Evolutionary conservation across 2,888 invertebrate genomes (phyloP), one percentile per base, ranked within the genome.

Genomic region (Cyclophora punctaria): DNA sequence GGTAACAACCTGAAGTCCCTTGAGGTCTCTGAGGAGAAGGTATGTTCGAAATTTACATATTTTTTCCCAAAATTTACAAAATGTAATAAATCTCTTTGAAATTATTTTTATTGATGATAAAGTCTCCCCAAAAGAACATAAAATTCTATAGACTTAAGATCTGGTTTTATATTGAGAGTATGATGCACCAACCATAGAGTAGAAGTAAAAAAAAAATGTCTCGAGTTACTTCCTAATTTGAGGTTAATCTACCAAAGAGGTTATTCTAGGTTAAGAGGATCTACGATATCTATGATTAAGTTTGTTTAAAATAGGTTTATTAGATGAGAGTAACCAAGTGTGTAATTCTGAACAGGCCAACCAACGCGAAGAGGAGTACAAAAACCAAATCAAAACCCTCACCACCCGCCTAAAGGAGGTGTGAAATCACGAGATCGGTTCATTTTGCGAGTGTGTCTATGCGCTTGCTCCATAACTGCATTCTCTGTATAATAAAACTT

Each of bases 1-100:
- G 99, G 99, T 85, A 99, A 99, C 95, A 99, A 99, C 94, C 93
- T 99, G 92, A 99, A 99, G 91, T 99, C 99, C 83, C 95, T 99
- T 84, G 99, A 99, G 92, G 98, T 99, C 83, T 98, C 97, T 78
- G 98, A 99, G 91, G 98, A 98, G 91, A 99, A 98, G 96, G 98
- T 98, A 94, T 89, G 90, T 81, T 58, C 41, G 48, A 46, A 54
- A 60, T 52, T 51, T 55, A 52, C 47, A 45, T 59, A 41, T 57
- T 20, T 50, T 45, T 50, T 53, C 20, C 40, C 46, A 20, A 44
- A 46, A 49, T 41, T 47, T 45, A 47, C 6, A 46, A 45, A 20
- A 20, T 20, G 20, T 20, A 20, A 20, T 20, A 45, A 4, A 48
- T 46, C 41, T 50, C 34, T 35, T 42, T 46, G n/a, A 41, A 33